These are phyloP conservation scores for Pissodes strobi DNA, from an alignment of 1,140 invertebrate genomes.

Conservation along the genomic window DNA sequence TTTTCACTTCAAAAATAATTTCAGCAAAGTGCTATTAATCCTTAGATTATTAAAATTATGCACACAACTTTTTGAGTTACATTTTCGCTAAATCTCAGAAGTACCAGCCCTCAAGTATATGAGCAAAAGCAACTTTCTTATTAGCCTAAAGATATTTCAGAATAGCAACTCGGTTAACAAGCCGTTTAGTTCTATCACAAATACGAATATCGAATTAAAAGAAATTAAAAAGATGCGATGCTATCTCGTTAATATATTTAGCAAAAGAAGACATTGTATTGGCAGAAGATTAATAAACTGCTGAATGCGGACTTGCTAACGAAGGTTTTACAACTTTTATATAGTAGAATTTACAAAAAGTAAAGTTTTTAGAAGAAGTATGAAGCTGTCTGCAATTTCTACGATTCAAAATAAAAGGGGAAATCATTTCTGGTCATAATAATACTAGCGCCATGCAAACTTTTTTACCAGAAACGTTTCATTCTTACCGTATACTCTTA, in stretches of 20 bases:
- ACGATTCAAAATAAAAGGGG: not conserved
- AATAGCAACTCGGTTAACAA: too few species aligned
- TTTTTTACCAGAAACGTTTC: too few species aligned
- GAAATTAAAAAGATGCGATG: conserved; percentile 8
- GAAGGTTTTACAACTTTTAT: too few species aligned
- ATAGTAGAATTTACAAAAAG: too few species aligned
- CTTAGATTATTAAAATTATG: too few species aligned
- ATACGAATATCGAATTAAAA: conserved; percentile 4
- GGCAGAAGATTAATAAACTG: not conserved
- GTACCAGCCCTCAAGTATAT: not conserved
- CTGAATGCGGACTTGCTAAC: conserved; percentile 6
- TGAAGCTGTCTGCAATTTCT: not conserved
- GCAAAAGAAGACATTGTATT: conserved; percentile 9
- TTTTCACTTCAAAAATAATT: too few species aligned
- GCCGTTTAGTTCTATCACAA: too few species aligned
- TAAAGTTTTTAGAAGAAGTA: not conserved
- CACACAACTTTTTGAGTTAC: too few species aligned
- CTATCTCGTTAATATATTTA: conserved; percentile 9
- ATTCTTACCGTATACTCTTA: too few species aligned
- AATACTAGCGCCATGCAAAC: not conserved
- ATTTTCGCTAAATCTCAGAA: not conserved
- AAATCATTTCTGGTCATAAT: not conserved
- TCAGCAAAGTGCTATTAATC: too few species aligned
- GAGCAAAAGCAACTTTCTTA: not conserved
- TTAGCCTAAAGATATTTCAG: too few species aligned